These are phyloP conservation scores for Chirona hameri DNA, from an alignment of 2,888 invertebrate species.

Conservation along the genomic window DNA sequence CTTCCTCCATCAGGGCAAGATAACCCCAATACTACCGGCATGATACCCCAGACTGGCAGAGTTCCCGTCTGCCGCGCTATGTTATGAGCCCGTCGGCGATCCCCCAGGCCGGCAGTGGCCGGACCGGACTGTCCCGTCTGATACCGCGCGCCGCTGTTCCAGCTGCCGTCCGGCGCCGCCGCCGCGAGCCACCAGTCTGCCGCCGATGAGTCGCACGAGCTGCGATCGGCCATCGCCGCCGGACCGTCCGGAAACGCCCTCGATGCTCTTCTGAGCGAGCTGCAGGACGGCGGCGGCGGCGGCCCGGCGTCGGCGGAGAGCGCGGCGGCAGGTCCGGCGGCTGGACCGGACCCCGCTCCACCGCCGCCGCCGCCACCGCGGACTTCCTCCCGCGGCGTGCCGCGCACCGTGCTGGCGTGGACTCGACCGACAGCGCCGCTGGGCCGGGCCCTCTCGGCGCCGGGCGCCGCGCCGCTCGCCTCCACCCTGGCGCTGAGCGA, in stretches of 20 bases:
- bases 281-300: conserved; percentile 66
- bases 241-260: conserved; percentile 66
- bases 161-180: conserved; percentile 10
- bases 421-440: conserved; percentile 41
- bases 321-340: not conserved
- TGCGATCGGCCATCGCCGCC: conserved; percentile 52
- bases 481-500: conserved; percentile 31
- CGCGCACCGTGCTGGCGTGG: not conserved
- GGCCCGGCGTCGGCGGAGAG: conserved; percentile 53
- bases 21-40: too few species aligned
- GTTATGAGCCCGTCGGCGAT: too few species aligned
- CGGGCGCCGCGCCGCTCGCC: conserved; percentile 34
- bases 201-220: conserved; percentile 54
- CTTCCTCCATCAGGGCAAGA: too few species aligned
- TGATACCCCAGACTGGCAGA: too few species aligned
- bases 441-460: conserved; percentile 44
- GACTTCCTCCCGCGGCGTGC: not conserved
- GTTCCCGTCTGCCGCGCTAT: too few species aligned
- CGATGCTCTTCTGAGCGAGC: conserved; percentile 91
- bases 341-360: not conserved
- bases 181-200: conserved; percentile 37
- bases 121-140: not conserved
- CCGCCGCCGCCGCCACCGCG: conserved; percentile 14
- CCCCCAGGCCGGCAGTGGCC: too few species aligned
- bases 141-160: not conserved